A percentile compares a stretch with the other conserved stretches of the same genome.
These are phyloP conservation scores for Pygocentrus nattereri DNA, from an alignment of 2,797 vertebrate species.

Conservation along the genomic window DNA sequence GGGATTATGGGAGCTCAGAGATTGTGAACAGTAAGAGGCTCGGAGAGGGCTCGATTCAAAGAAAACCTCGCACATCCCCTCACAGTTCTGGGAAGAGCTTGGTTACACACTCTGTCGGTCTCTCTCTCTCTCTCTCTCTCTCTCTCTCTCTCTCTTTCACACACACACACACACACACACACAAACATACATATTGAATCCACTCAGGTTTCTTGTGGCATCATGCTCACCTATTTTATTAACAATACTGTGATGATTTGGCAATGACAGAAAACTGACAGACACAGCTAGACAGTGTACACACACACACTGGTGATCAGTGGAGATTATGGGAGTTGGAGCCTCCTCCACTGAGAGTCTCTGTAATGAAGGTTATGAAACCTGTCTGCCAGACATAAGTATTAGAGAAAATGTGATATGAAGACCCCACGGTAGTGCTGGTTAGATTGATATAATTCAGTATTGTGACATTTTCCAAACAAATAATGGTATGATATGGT, in stretches of 20 bases:
- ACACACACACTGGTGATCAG: too few species aligned
- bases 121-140: not conserved
- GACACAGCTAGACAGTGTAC: not conserved
- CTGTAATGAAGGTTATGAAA: too few species aligned
- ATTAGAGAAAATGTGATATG: too few species aligned
- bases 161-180: not conserved
- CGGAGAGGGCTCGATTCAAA: not conserved
- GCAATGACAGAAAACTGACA: not conserved
- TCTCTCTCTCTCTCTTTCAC: not conserved
- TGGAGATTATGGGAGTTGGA: not conserved
- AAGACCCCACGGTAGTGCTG: too few species aligned
- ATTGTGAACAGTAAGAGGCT: slow-evolving; percentile 7
- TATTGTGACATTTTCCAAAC: too few species aligned
- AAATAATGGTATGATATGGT: too few species aligned
- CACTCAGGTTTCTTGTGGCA: not conserved
- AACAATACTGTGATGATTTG: slow-evolving; percentile 25
- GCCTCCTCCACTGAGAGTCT: not conserved
- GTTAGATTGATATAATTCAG: too few species aligned
- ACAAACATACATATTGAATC: not conserved
- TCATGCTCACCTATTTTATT: not conserved
- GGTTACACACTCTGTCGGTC: not conserved
- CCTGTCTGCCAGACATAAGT: too few species aligned
- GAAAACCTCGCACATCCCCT: not conserved
- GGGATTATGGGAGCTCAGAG: slow-evolving; percentile 11
- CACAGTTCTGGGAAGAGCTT: slow-evolving; percentile 1